phyloP scores from a whole-genome alignment of 2,113 vertebrate genomes.

The Pardalotus punctatus region DNA sequence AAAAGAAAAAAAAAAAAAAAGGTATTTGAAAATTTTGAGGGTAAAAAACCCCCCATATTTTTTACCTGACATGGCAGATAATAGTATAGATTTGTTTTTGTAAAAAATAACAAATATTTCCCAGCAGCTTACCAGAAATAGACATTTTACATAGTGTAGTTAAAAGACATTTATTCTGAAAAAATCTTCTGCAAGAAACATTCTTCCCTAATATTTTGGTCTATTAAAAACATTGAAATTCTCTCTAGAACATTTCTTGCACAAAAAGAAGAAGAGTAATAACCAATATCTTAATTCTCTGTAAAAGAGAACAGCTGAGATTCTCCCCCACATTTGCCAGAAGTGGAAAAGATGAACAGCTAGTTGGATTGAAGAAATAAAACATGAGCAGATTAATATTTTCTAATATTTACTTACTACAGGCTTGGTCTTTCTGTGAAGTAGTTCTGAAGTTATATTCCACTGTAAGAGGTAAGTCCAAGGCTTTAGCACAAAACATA shows the following conservation, averaged over 20 bases:
- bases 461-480: neutral
- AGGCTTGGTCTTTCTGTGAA: neutral
- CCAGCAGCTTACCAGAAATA: neutral
- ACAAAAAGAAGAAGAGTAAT: neutral
- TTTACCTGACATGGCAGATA: neutral
- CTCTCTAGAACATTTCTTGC: neutral
- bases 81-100: neutral
- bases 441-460: neutral
- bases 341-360: neutral
- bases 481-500: neutral
- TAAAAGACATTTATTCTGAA: neutral
- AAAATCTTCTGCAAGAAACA: neutral
- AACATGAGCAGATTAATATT: neutral
- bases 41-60: neutral
- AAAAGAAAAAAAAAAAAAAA: neutral
- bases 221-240: neutral
- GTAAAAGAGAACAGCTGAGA: neutral
- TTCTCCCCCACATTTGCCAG: neutral
- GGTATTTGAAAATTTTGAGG: neutral
- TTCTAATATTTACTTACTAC: neutral
- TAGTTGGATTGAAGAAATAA: neutral
- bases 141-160: neutral
- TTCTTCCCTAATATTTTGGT: neutral
- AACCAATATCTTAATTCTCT: neutral
- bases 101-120: neutral